Percentiles rank a stretch among this genome's conserved stretches.
Evolutionary conservation across 2,888 invertebrate species (phyloP).

Genomic region (Sericinus montela): DNA sequence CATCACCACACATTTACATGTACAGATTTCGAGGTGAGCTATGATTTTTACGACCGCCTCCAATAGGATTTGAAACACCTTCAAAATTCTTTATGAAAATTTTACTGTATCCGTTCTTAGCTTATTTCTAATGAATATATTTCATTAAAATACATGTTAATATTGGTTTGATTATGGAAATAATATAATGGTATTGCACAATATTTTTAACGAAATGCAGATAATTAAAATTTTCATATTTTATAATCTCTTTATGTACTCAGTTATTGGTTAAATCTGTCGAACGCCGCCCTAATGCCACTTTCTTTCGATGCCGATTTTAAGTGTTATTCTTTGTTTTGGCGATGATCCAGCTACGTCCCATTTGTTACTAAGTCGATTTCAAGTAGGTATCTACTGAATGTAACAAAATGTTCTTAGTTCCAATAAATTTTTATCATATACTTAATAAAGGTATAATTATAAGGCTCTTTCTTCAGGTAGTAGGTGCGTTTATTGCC

Average conservation of each 20-base stretch:
- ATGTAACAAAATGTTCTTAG: background rate
- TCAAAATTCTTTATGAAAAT: no score
- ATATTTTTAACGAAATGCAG: no score
- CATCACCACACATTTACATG: conserved; percentile 34
- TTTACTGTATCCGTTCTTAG: no score
- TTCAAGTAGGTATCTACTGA: conserved; percentile 8
- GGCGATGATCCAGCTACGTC: conserved; percentile 53
- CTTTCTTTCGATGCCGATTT: conserved; percentile 49
- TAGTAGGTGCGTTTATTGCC: background rate
- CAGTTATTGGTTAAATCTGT: conserved; percentile 44
- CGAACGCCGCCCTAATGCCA: conserved; percentile 48
- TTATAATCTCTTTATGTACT: conserved; percentile 30
- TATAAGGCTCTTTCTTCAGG: background rate
- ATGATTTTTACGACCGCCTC: conserved; percentile 14
- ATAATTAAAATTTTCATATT: no score
- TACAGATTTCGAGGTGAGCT: conserved; percentile 1
- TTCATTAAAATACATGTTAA: no score
- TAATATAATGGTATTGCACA: no score
- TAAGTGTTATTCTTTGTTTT: conserved; percentile 52
- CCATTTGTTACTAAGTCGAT: conserved; percentile 39
- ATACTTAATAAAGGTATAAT: background rate
- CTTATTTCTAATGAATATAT: no score
- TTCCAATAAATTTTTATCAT: background rate
- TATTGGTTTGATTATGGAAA: no score
- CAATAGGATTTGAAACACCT: background rate